phyloP scores from a whole-genome alignment of 2,113 vertebrate genomes.

The Vimba vimba region DNA sequence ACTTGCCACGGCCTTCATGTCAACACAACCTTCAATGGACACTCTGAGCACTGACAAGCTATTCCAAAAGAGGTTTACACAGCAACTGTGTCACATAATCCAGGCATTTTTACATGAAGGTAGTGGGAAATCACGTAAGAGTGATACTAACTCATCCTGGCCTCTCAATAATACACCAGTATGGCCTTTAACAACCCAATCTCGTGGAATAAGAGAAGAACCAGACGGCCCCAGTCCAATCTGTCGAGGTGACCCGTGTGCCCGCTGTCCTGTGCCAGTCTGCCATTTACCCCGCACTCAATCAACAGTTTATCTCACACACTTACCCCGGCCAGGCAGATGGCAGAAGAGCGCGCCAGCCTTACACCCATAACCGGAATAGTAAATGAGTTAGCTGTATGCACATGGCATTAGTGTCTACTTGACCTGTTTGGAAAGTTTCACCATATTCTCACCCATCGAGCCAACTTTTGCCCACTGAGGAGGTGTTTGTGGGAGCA shows the following conservation, averaged over 20 bases:
- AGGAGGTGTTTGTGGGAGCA: slow-evolving; percentile 59
- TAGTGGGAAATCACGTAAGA: not conserved
- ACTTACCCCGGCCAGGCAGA: slow-evolving; percentile 68
- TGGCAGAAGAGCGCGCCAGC: slow-evolving; percentile 62
- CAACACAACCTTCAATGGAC: not conserved
- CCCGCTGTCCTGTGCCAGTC: slow-evolving; percentile 55
- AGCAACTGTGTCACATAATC: not conserved
- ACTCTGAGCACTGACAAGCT: not conserved
- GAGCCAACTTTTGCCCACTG: slow-evolving; percentile 48
- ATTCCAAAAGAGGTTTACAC: not conserved
- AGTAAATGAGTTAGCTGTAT: slow-evolving; percentile 71
- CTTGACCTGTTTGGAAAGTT: slow-evolving; percentile 76
- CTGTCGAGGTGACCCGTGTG: slow-evolving; percentile 51
- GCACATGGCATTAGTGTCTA: slow-evolving; percentile 70
- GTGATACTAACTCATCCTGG: not conserved
- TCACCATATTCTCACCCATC: slow-evolving; percentile 39
- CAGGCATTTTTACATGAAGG: not conserved
- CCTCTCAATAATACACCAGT: not conserved
- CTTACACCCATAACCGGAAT: slow-evolving; percentile 54
- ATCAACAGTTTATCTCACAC: slow-evolving; percentile 63
- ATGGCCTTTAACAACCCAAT: slow-evolving; percentile 64
- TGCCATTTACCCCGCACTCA: slow-evolving; percentile 59
- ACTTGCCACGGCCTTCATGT: slow-evolving; percentile 41
- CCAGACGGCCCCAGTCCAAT: slow-evolving; percentile 67
- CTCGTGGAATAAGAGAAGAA: slow-evolving; percentile 70